Base-by-base conservation (phyloP, 2,888 invertebrate species). In the Campoplex capitator region DNA sequence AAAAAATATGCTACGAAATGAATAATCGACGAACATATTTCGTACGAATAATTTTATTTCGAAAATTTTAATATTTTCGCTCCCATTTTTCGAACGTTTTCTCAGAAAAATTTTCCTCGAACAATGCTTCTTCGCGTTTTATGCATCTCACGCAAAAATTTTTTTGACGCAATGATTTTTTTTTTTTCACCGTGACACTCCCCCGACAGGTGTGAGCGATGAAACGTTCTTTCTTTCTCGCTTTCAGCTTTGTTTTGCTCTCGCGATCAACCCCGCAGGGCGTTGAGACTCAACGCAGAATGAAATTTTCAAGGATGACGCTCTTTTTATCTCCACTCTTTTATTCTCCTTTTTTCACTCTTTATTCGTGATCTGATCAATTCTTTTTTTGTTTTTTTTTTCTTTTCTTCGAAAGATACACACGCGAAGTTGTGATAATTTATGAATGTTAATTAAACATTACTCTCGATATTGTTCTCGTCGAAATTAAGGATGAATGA, bases 161-260 rank as follows among this genome's bases (percentile, higher is more conserved):
- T 38, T 23, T 42, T 58, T 9, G 85, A 38, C 54, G 67, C 77
- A 42, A 78, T 73, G 78, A 78, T 73, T 54, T 54, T 32, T 54
- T 32, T 62, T 78, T 73, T 62, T 78, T 73, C 54, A 45, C 62
- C 28, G 32, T n/a, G 68, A 32, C 54, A 28, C 7, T 45, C 13
- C 32, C 51, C 0, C n/a, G n/a, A 38, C 70, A 48, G 62, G 45
- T 58, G 58, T 76, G 56, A 73, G 54, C 56, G 74, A 51, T 58
- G 71, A 80, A 80, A 23, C 54, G 16, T 35, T 48, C 54, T 9
- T 70, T 51, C 65, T 58, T 18, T 28, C n/a, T 56, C 28, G 28
- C 11, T 23, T 18, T 48, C 38, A 16, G 48, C 11, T 48, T 75
- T 56, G 45, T 62, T 51, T 75, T 32, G 13, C 8, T 45, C 67